Base-by-base conservation (phyloP, 2,113 vertebrate species). In the Hiodon alosoides region DNA sequence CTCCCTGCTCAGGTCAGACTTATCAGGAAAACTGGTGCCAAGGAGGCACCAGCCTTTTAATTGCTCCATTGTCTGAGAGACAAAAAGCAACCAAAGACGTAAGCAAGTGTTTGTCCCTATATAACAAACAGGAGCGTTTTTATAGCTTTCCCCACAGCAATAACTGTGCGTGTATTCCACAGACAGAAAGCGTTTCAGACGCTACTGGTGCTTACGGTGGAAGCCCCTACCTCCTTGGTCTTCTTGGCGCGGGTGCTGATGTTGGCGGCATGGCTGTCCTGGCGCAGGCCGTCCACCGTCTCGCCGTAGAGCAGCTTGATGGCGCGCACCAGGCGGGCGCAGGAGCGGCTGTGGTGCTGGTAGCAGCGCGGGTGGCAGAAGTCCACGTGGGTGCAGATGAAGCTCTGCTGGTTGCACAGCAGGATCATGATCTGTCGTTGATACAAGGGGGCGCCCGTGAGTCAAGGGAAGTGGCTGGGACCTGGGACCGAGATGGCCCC, bases 281-380 rank as follows among this genome's bases (percentile, higher is more conserved):
- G 95, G 3, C 91, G 82, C 70, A 98, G 88, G 17, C 95, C 91
- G 87, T 99, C 97, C 80, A 95, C 95, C 0, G 93, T 94, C 79
- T 99, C 97, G 0, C 97, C 94, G 0, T 99, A 99, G 0, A 99
- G 91, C 0, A 99, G 91, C 72, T 99, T 99, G 87, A 98, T 94
- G 82, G 97, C 95, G 2, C 97, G 93, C 59, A 99, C 97, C 2
- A 99, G 91, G 3, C 97, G 95, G 16, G 96, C 94, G 0, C 97
- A 98, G 79, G 97, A 98, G 52, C 97, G 95, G 82, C 95, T 95
- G 86, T 99, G 97, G 72, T 96, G 94, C 81, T 97, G 95, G 89
- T 98, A 99, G 87, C 97, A 99, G 85, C 95, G 95, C 0, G 97
- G 96, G 80, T 98, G 97, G 79, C 97, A 99, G 87, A 95, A 99